Base-by-base conservation (phyloP, 1,140 invertebrate genomes). In the Drosophila asahinai region DNA sequence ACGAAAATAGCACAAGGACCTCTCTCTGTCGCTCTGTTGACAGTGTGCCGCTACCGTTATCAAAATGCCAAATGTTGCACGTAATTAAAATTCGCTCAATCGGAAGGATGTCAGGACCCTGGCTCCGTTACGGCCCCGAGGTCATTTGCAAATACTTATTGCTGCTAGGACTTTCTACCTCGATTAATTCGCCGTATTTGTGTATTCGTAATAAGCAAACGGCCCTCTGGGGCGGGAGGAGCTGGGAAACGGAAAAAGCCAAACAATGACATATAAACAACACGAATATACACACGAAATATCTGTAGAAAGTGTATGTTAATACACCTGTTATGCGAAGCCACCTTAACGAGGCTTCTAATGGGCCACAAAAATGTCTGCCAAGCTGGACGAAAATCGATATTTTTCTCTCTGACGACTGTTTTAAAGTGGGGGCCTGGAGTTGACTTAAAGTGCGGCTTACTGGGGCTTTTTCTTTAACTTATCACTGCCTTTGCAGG, bases 51-150 rank as follows among this genome's bases (percentile, higher is more conserved):
- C 42, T 49, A 55, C 62, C 52, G 48, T 83, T 87, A 65, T 43
- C 67, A 75, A 77, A 87, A 83, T 80, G 73, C 75, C 83, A 83
- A 89, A 89, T 89, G 81, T 79, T 78, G 86, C 86, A 89, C 74
- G 84, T 89, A 89, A 86, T 90, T 91, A 91, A 90, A 86, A 90
- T 80, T 80, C 62, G 86, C 65, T 82, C 76, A 86, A 86, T 91
- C 65, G 86, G 68, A 90, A 82, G 79, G 49, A 74, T 72, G 77
- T 77, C 73, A 77, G 62, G 47, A 64, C 47, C 47, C 43, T 42
- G 55, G 38, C 65, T 43, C 48, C 57, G 49, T 42, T 51, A 40
- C 25, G 43, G 22, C 48, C 68, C 45, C 58, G 47, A 42, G 52
- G 64, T 66, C 48, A 62, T 36, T 77, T 36, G 60, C 48, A 77